phyloP scores from a whole-genome alignment of 2,797 vertebrate genomes.

The Balearica regulorum region DNA sequence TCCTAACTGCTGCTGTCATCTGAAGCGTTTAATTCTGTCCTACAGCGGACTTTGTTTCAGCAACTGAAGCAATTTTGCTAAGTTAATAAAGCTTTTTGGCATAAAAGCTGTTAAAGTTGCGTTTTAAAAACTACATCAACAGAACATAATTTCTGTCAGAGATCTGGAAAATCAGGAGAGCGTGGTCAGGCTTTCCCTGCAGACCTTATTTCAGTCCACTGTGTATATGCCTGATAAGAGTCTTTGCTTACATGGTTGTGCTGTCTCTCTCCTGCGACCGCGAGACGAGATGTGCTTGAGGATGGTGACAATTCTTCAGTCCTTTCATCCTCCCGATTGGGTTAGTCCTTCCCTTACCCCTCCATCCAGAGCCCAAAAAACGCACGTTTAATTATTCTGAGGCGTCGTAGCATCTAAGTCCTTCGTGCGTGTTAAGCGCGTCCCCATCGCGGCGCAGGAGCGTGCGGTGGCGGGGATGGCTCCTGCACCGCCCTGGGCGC shows the following conservation, averaged over 20 bases:
- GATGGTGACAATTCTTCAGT: fast-evolving
- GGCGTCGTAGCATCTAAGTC: not conserved
- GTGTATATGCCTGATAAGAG: fast-evolving
- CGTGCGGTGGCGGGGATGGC: not conserved
- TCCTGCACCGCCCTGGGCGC: not conserved
- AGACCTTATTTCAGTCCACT: not conserved
- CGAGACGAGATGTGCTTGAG: not conserved
- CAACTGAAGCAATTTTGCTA: not conserved
- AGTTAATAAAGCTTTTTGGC: not conserved
- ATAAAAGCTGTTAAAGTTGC: not conserved
- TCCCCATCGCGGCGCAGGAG: fast-evolving
- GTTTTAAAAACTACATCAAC: not conserved
- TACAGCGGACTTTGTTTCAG: not conserved
- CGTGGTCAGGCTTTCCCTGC: not conserved
- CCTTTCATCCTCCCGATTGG: not conserved
- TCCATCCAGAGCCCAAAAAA: not conserved
- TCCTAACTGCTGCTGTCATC: not conserved
- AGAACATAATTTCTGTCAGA: fast-evolving
- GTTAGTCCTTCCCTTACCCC: not conserved
- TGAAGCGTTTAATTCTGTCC: not conserved
- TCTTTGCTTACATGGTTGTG: not conserved
- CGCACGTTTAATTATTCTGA: fast-evolving
- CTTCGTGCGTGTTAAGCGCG: fast-evolving
- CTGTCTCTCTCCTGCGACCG: not conserved
- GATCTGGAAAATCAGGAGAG: not conserved